Conservation (phyloP, 2,888 invertebrate species). For the Selenia dentaria region DNA sequence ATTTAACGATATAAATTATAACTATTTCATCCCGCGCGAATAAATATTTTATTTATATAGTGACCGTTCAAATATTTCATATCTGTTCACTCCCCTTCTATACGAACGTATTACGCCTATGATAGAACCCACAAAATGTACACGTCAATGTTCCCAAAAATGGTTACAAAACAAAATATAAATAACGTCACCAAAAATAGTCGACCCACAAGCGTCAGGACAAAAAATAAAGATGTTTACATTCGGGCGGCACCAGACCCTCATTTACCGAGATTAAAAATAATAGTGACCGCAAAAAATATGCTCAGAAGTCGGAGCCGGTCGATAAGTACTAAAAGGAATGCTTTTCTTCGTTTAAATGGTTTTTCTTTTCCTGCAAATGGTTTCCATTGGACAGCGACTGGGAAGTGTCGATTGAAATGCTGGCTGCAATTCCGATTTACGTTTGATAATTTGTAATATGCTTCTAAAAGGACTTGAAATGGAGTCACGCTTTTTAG, state of each 20-base stretch:
- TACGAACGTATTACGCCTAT: no score
- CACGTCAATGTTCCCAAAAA: not conserved
- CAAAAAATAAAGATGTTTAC: not conserved
- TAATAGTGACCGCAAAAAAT: conserved; percentile 6
- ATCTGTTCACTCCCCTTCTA: no score
- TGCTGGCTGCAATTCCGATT: conserved; percentile 6
- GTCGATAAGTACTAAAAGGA: not conserved
- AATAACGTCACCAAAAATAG: not conserved
- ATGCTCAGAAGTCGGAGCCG: not conserved
- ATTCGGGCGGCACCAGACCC: not conserved
- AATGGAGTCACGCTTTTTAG: conserved; percentile 1
- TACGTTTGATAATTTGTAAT: conserved; percentile 12
- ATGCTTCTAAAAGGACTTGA: conserved; percentile 11
- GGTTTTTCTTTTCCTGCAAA: conserved; percentile 1
- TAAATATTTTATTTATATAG: no score
- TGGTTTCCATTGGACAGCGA: conserved; percentile 4
- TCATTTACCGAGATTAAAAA: conserved; percentile 7
- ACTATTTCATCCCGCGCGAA: no score
- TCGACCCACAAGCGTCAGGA: not conserved
- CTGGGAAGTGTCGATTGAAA: conserved; percentile 7
- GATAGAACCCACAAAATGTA: no score
- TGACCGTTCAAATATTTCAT: no score
- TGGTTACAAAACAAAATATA: not conserved
- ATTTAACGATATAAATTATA: no score
- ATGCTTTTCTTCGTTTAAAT: conserved; percentile 5